A percentile compares a stretch with the other conserved stretches of the same genome.
These are phyloP conservation scores for Solea senegalensis DNA, from an alignment of 2,113 vertebrate species.

Conservation along the genomic window DNA sequence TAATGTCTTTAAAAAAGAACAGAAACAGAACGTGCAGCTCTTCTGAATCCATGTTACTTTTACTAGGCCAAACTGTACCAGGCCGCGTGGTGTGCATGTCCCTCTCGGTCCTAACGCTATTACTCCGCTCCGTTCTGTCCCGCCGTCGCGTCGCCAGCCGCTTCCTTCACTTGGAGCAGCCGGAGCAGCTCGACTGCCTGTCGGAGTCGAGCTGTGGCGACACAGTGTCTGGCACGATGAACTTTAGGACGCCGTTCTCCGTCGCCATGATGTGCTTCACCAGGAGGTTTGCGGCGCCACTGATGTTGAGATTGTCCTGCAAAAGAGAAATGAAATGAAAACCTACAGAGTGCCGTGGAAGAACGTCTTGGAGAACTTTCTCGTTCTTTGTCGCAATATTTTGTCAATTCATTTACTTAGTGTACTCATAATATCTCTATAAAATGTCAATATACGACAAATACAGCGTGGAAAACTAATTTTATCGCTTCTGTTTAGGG, in stretches of 20 bases:
- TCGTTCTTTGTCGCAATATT: too few relatives aligned
- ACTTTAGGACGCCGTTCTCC: slow-evolving; percentile 88
- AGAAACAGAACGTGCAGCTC: background rate
- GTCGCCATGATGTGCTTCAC: slow-evolving; percentile 96
- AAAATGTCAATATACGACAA: too few relatives aligned
- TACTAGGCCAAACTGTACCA: background rate
- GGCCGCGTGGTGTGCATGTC: background rate
- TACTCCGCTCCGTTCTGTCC: background rate
- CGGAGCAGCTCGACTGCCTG: slow-evolving; percentile 85
- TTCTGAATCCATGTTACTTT: too few relatives aligned
- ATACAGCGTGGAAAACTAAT: too few relatives aligned
- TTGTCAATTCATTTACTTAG: too few relatives aligned
- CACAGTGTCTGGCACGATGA: slow-evolving; percentile 86
- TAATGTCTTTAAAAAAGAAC: too few relatives aligned
- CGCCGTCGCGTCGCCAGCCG: background rate
- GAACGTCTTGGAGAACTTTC: too few relatives aligned
- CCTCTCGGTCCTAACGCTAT: slow-evolving; percentile 16
- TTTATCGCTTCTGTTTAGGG: too few relatives aligned
- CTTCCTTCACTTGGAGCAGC: slow-evolving; percentile 84
- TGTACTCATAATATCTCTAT: too few relatives aligned
- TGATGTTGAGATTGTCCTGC: slow-evolving; percentile 95
- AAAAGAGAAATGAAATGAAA: background rate
- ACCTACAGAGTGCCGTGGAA: too few relatives aligned
- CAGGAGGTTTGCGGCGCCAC: slow-evolving; percentile 92
- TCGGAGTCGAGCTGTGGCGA: slow-evolving; percentile 86